Percentiles rank a stretch among this genome's conserved stretches.
These are phyloP conservation scores for Leptopilina boulardi DNA, from an alignment of 1,140 invertebrate species.

Conservation along the genomic window DNA sequence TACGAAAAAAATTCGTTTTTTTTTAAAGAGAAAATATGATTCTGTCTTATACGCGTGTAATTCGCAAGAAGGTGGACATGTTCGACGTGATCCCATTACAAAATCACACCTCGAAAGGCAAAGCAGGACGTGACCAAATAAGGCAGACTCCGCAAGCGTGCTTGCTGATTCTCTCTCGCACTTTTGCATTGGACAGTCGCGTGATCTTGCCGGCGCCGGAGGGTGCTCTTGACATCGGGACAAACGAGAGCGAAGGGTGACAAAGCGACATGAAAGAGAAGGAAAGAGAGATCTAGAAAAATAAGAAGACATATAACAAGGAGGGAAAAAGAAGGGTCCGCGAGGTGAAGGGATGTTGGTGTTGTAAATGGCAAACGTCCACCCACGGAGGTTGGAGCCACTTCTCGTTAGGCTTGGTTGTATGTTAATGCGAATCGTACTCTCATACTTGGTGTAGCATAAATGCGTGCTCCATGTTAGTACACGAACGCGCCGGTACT, in stretches of 20 bases:
- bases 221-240: constrained; percentile 51
- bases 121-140: constrained; percentile 56
- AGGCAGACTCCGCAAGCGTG: constrained; percentile 46
- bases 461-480: constrained; percentile 57
- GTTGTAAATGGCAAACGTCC: constrained; percentile 49
- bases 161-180: constrained; percentile 34
- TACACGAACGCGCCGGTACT: constrained; percentile 40
- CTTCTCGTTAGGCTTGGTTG: constrained; percentile 65
- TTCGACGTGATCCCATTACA: constrained; percentile 49
- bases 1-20: background rate
- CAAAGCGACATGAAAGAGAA: constrained; percentile 45
- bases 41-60: background rate
- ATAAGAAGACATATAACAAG: constrained; percentile 52
- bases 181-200: constrained; percentile 43
- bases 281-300: constrained; percentile 37
- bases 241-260: constrained; percentile 59
- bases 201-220: constrained; percentile 54
- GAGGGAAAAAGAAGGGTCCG: constrained; percentile 42
- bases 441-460: constrained; percentile 56
- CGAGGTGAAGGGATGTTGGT: constrained; percentile 46
- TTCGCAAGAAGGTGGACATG: constrained; percentile 3
- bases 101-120: constrained; percentile 40
- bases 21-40: background rate
- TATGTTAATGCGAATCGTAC: constrained; percentile 64
- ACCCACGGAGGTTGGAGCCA: constrained; percentile 57